Base-by-base conservation (phyloP, 2,113 vertebrate genomes). In the Camelus dromedarius region DNA sequence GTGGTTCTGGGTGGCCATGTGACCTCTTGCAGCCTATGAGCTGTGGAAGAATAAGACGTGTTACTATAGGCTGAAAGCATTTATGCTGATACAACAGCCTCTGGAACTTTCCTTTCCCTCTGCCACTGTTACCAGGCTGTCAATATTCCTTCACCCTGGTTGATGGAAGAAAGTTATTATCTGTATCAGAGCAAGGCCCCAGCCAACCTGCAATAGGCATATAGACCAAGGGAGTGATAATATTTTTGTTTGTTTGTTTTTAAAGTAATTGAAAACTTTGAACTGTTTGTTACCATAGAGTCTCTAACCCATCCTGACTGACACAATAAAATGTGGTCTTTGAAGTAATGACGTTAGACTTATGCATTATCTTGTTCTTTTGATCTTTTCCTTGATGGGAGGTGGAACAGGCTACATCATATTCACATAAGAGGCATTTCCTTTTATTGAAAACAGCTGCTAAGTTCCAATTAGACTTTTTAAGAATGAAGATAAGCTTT, bases 401-500 rank as follows among this genome's bases (percentile, higher is more conserved):
- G 28, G 48, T 38, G 30, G 52, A 54, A 7, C 13, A 81, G 62
- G 12, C 5, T 20, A 22, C 2, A 81, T 2, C 67, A 32, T 48
- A 79, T 85, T 85, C 89, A 76, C 10, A 28, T 62, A 52, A 86
- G 24, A 96, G 22, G 4, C 12, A 77, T 87, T 75, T 94, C 95
- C 15, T 64, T 80, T 94, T 89, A 93, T 73, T 79, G 67, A 91
- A 95, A 84, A 75, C 35, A 91, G 62, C 58, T 94, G 89, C 54
- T 80, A 93, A 50, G 26, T 80, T 95, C 72, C 86, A 91, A 82
- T 91, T 81, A 90, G 81, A 89, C 32, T 88, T 86, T 89, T 89
- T 79, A 14, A 14, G 54, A 88, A 94, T 94, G 50, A 95, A 96
- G 91, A 94, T 75, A 91, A 69, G 81, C 50, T 76, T 91, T 12